These are phyloP conservation scores for Apotomis betuletana DNA, from an alignment of 2,888 invertebrate species.

Conservation along the genomic window DNA sequence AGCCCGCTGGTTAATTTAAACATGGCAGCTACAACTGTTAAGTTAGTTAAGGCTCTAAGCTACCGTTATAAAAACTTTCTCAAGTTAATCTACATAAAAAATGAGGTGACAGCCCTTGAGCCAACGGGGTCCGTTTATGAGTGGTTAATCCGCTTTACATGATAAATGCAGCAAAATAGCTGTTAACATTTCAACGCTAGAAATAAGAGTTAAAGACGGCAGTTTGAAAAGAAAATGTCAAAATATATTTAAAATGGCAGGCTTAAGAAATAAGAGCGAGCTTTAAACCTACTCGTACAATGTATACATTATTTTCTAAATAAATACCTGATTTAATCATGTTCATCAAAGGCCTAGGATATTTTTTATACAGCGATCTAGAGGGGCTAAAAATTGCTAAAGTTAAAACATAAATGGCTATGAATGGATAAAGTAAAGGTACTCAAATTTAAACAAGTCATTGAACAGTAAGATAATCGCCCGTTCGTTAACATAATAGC, in stretches of 20 bases:
- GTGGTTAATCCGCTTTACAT: constrained; percentile 58
- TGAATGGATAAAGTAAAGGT: background rate
- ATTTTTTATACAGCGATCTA: no score
- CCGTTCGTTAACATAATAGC: constrained; percentile 43
- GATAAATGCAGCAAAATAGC: constrained; percentile 50
- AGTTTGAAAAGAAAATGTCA: background rate
- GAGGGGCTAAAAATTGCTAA: no score
- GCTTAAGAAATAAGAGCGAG: background rate
- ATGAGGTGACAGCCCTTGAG: constrained; percentile 59
- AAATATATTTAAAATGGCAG: background rate
- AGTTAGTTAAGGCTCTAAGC: constrained; percentile 56
- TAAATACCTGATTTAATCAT: no score
- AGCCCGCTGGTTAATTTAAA: constrained; percentile 56
- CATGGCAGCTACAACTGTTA: constrained; percentile 53
- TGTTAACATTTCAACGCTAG: constrained; percentile 46
- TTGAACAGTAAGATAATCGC: constrained; percentile 28
- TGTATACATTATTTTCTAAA: background rate
- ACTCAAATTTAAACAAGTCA: background rate
- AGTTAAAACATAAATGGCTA: no score
- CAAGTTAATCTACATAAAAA: constrained; percentile 68
- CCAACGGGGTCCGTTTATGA: constrained; percentile 50
- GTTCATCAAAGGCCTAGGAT: no score
- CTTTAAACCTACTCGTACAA: no score
- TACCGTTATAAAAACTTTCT: constrained; percentile 58
- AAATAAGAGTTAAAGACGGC: constrained; percentile 16